Evolutionary conservation across 2,888 invertebrate genomes (phyloP).

Genomic region (Pristionchus japonicus): DNA sequence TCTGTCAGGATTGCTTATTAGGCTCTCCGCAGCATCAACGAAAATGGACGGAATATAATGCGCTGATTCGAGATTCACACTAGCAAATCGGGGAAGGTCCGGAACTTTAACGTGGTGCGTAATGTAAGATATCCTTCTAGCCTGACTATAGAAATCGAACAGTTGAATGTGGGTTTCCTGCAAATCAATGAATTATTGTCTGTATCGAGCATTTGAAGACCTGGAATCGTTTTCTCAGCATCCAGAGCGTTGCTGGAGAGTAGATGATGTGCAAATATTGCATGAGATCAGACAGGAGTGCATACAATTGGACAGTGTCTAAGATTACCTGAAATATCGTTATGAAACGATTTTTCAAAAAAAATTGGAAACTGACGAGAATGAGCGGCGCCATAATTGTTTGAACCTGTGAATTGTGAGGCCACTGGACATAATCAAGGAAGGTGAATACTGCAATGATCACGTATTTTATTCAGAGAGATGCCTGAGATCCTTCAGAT

Average conservation of each 20-base stretch:
- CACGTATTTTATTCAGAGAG: too few species aligned
- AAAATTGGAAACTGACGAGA: neutral
- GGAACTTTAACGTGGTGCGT: neutral
- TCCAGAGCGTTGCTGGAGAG: conserved; percentile 91
- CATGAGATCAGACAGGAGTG: conserved; percentile 93
- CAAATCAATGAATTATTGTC: neutral
- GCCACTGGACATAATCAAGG: conserved; percentile 91
- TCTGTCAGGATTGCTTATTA: too few species aligned
- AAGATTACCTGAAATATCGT: neutral
- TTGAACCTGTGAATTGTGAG: conserved; percentile 86
- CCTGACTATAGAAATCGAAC: neutral
- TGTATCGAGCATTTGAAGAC: conserved; percentile 65
- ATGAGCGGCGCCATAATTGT: neutral
- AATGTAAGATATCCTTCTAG: neutral
- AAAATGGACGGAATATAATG: too few species aligned
- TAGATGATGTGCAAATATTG: conserved; percentile 91
- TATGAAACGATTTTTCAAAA: too few species aligned
- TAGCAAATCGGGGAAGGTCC: too few species aligned
- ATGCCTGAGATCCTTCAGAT: too few species aligned
- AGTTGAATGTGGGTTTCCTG: neutral
- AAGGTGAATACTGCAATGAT: conserved; percentile 87
- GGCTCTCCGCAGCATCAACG: too few species aligned
- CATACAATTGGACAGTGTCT: neutral
- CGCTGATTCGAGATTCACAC: too few species aligned
- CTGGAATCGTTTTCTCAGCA: conserved; percentile 89